Conservation (phyloP, 2,888 invertebrate genomes). For the Cryptus viduatorius region DNA sequence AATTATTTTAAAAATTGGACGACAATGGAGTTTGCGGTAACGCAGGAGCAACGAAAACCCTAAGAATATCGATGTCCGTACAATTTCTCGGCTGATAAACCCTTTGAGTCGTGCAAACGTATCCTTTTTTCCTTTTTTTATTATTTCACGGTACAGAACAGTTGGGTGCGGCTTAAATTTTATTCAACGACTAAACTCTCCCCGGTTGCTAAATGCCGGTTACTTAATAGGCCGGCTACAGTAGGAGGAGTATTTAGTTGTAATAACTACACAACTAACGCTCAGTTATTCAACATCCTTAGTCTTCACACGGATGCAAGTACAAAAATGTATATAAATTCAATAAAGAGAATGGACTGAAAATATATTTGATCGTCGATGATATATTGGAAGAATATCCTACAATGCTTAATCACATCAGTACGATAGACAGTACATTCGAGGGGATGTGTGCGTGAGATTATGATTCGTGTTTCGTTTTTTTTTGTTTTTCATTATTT, state of each 20-base stretch:
- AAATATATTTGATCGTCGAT: conserved; percentile 53
- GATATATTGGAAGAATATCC: conserved; percentile 46
- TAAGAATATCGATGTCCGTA: conserved; percentile 5
- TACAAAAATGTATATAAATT: conserved; percentile 68
- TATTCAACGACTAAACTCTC: conserved; percentile 10
- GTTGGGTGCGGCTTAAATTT: conserved; percentile 8
- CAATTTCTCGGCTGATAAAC: conserved; percentile 33
- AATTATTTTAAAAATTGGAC: conserved; percentile 18
- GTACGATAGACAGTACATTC: conserved; percentile 9
- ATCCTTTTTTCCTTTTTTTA: conserved; percentile 34
- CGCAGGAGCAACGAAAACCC: neutral
- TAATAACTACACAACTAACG: conserved; percentile 12
- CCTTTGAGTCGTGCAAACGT: conserved; percentile 8
- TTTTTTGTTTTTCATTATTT: neutral
- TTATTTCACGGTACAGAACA: neutral
- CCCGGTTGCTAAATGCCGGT: conserved; percentile 10
- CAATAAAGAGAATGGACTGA: conserved; percentile 60
- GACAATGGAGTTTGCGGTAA: conserved; percentile 21
- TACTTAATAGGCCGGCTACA: conserved; percentile 5
- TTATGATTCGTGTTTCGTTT: conserved; percentile 31
- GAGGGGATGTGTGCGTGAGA: conserved; percentile 45
- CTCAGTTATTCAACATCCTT: conserved; percentile 22
- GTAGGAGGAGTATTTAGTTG: conserved; percentile 17
- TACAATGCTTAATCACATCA: conserved; percentile 38
- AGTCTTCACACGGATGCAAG: conserved; percentile 45